A percentile compares a stretch with the other conserved stretches of the same genome.
These are phyloP conservation scores for Drosophila lutescens DNA, from an alignment of 2,888 invertebrate species.

Conservation along the genomic window DNA sequence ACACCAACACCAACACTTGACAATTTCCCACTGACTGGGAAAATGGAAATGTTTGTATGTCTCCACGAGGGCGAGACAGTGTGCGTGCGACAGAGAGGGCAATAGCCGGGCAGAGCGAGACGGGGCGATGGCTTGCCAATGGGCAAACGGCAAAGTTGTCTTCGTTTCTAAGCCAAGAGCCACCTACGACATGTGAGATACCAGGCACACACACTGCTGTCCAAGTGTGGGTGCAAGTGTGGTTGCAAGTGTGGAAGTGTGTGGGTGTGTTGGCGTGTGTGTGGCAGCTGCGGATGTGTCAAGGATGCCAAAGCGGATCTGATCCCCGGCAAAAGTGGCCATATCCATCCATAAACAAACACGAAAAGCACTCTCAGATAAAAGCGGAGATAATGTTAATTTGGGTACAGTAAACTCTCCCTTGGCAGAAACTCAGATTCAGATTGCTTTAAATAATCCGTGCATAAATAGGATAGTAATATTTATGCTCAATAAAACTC, in stretches of 20 bases:
- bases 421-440: too few species aligned
- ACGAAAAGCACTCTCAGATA: slow-evolving; percentile 8
- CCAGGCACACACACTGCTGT: slow-evolving; percentile 13
- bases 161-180: slow-evolving; percentile 46
- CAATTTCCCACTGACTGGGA: slow-evolving; percentile 56
- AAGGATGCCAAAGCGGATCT: slow-evolving; percentile 38
- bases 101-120: slow-evolving; percentile 14
- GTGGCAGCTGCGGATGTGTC: slow-evolving; percentile 15
- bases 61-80: slow-evolving; percentile 17
- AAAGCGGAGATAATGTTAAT: background rate
- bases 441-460: too few species aligned
- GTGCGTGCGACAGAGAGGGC: slow-evolving; percentile 16
- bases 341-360: slow-evolving; percentile 18
- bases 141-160: slow-evolving; percentile 54
- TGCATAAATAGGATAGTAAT: too few species aligned
- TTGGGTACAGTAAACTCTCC: slow-evolving; percentile 1
- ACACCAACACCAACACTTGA: slow-evolving; percentile 80
- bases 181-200: slow-evolving; percentile 33
- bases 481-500: too few species aligned
- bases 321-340: slow-evolving; percentile 15
- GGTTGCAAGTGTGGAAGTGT: background rate
- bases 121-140: slow-evolving; percentile 45
- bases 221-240: background rate
- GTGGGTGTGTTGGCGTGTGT: background rate
- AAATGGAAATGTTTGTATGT: slow-evolving; percentile 45